Percentiles rank a stretch among this genome's conserved stretches.
Evolutionary conservation across 2,113 vertebrate species (phyloP).

Genomic region (Crotalus tigris): DNA sequence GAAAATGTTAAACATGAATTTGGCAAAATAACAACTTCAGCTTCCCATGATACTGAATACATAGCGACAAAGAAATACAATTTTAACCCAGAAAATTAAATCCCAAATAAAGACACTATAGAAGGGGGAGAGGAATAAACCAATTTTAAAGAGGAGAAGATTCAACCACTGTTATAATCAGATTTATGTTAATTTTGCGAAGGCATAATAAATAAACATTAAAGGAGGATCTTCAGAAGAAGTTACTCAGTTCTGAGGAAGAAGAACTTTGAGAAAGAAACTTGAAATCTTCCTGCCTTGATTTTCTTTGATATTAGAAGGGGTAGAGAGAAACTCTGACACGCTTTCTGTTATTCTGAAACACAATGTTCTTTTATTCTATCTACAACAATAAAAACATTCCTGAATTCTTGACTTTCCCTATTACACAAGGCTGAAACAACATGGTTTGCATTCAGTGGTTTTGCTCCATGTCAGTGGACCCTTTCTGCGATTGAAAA

Average conservation of each 20-base stretch:
- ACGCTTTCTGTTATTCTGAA: not conserved
- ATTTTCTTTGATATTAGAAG: not conserved
- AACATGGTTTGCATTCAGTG: not conserved
- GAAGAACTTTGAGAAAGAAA: not conserved
- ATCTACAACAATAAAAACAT: not conserved
- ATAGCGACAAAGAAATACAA: not conserved
- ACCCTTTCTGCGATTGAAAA: not conserved
- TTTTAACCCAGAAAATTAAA: not conserved
- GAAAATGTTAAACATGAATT: not conserved
- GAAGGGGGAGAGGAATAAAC: not conserved
- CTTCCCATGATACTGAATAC: not conserved
- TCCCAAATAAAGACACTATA: not conserved
- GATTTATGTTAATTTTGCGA: not conserved
- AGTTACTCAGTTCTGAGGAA: not conserved
- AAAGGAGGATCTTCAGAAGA: not conserved
- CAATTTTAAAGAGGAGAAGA: not conserved
- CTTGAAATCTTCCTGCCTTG: not conserved
- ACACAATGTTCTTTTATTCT: not conserved
- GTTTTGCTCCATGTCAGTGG: not conserved
- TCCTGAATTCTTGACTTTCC: not conserved
- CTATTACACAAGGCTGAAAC: not conserved
- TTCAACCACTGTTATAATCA: not conserved
- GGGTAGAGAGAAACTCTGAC: not conserved
- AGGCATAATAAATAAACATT: not conserved
- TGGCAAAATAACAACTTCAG: not conserved